Conservation (phyloP, 2,888 invertebrate species). For the Torymus auratus region DNA sequence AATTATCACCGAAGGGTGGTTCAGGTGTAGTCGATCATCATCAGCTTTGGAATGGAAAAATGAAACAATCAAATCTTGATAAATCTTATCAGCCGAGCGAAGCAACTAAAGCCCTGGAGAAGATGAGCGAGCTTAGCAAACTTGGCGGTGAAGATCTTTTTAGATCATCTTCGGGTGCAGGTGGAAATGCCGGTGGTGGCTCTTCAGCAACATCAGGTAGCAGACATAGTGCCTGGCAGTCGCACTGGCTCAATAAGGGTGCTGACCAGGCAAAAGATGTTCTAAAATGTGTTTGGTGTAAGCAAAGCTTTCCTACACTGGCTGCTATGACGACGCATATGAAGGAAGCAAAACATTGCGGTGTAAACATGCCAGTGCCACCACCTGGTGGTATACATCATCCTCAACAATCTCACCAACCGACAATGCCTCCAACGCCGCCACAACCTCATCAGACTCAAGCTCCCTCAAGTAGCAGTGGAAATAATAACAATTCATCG, state of each 20-base stretch:
- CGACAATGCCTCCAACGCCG: slow-evolving; percentile 78
- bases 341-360: slow-evolving; percentile 98
- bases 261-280: slow-evolving; percentile 97
- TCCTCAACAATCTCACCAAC: slow-evolving; percentile 77
- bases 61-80: slow-evolving; percentile 81
- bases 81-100: slow-evolving; percentile 82
- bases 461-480: slow-evolving; percentile 68
- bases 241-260: slow-evolving; percentile 97
- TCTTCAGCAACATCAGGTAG: slow-evolving; percentile 81
- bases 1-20: slow-evolving; percentile 83
- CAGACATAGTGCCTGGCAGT: slow-evolving; percentile 95
- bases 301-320: slow-evolving; percentile 95
- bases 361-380: slow-evolving; percentile 89
- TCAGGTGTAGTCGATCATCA: slow-evolving; percentile 76
- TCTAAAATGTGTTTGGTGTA: slow-evolving; percentile 98
- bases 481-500: slow-evolving; percentile 65
- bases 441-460: slow-evolving; percentile 76
- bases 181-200: slow-evolving; percentile 78
- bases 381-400: slow-evolving; percentile 77
- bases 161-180: slow-evolving; percentile 80
- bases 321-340: slow-evolving; percentile 97
- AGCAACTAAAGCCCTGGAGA: slow-evolving; percentile 91
- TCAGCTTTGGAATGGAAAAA: slow-evolving; percentile 87
- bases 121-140: slow-evolving; percentile 93
- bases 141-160: slow-evolving; percentile 88